Evolutionary conservation across 1,140 invertebrate species (phyloP), one percentile per base, ranked within the genome.

Genomic region (Lepidurus apus): DNA sequence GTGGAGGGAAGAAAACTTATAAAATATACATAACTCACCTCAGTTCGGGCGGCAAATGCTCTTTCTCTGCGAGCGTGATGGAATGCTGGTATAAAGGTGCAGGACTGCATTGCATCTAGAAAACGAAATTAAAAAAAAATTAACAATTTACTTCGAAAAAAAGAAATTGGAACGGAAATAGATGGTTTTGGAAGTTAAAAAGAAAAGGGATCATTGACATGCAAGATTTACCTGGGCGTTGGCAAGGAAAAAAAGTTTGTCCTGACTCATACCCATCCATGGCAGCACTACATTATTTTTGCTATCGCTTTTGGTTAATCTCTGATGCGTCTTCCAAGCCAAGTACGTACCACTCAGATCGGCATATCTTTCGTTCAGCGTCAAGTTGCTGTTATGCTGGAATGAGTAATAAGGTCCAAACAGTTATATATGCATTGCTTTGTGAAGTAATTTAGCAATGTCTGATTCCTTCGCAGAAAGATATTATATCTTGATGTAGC

Each of bases 301-400:
- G 53, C 53, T 65, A 21, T 65, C 53, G 7, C 1, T 13, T 21
- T 65, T 65, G 2, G 53, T 65, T 65, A 65, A 21, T 21, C 53
- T 65, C 21, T 17, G 53, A 65, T 65, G 53, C 21, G 53, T 65
- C 53, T 65, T 65, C 53, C 53, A 65, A 65, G 53, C 53, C 13
- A 65, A 65, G 13, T 65, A 65, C 53, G 53, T 65, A 1, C 53
- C 53, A 65, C 53, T 21, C n/a, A 65, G 21, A 21, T 65, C 53
- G 17, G 53, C 53, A 7, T 21, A 65, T 21, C 53, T 65, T 65
- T 65, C 53, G 53, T 65, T 65, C 53, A 65, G 21, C 10, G 53
- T 65, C 53, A 65, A 65, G 17, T 65, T 21, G 21, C 53, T 65
- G 53, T n/a, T 7, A 17, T 65, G 53, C 53, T 65, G 21, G 21